Percentiles rank a stretch among this genome's conserved stretches.
Conservation (phyloP, 2,113 vertebrate species). For the Apistogramma diplotaenia region DNA sequence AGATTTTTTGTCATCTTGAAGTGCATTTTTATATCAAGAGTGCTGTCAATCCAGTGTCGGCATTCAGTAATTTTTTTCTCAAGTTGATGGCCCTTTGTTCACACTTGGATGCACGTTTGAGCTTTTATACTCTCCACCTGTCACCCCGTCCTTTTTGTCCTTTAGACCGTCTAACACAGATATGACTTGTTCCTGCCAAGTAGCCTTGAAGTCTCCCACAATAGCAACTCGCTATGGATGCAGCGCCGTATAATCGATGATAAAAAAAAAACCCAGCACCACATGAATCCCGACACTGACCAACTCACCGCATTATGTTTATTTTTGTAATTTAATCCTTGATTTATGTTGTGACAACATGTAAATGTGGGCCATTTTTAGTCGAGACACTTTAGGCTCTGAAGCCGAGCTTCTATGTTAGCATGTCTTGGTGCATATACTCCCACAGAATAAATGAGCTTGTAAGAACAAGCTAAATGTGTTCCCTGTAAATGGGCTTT, state of each 20-base stretch:
- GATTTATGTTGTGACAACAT: constrained; percentile 41
- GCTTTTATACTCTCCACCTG: constrained; percentile 40
- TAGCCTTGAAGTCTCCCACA: not conserved
- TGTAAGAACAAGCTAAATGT: constrained; percentile 45
- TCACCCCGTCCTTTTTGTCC: constrained; percentile 40
- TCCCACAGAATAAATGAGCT: constrained; percentile 39
- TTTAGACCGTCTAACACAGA: not conserved
- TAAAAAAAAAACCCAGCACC: not conserved
- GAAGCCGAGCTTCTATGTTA: constrained; percentile 23
- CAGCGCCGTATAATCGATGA: not conserved
- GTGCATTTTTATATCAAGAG: not conserved
- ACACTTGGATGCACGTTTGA: constrained; percentile 20
- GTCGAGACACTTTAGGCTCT: constrained; percentile 9
- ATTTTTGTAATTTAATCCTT: constrained; percentile 36
- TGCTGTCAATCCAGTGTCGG: constrained; percentile 1
- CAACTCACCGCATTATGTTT: constrained; percentile 4
- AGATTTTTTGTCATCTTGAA: not conserved
- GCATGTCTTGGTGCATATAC: not conserved
- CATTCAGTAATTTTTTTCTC: not conserved
- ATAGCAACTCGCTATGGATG: not conserved
- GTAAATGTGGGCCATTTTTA: constrained; percentile 50
- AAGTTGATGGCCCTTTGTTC: not conserved
- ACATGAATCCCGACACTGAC: not conserved
- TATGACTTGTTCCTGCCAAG: not conserved
- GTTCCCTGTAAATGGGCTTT: constrained; percentile 26